Conservation (phyloP, 2,888 invertebrate genomes). For the Parnassius mnemosyne region DNA sequence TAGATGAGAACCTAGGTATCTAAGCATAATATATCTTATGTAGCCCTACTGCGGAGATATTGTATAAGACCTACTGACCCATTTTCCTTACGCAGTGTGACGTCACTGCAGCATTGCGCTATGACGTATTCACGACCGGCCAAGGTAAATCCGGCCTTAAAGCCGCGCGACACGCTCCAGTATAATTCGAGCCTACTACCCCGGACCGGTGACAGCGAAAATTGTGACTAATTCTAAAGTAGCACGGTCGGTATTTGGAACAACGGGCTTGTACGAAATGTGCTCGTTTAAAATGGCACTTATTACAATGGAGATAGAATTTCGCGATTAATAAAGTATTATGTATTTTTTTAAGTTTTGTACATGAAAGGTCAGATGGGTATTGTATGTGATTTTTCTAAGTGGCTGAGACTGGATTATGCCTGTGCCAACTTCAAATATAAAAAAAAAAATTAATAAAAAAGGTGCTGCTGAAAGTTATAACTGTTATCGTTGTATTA, state of each 20-base stretch:
- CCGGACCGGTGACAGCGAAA: conserved; percentile 22
- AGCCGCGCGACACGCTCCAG: conserved; percentile 3
- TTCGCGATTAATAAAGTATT: conserved; percentile 2
- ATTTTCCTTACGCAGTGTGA: conserved; percentile 56
- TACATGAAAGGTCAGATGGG: conserved; percentile 1
- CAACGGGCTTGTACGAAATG: not conserved
- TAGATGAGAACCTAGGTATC: not conserved
- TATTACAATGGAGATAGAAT: not conserved
- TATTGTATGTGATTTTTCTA: conserved; percentile 2
- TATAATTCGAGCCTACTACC: conserved; percentile 4
- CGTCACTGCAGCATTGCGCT: conserved; percentile 65
- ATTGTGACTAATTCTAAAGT: conserved; percentile 16
- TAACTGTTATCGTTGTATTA: not conserved
- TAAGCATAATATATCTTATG: conserved; percentile 1
- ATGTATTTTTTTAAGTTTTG: conserved; percentile 4
- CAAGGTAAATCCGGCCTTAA: conserved; percentile 43
- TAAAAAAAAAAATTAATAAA: not conserved
- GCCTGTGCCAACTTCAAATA: not conserved
- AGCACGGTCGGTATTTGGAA: not conserved
- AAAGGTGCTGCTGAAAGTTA: not conserved
- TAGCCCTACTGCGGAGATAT: conserved; percentile 13
- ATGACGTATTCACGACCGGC: conserved; percentile 37
- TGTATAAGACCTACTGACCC: conserved; percentile 18
- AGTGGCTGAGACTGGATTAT: not conserved
- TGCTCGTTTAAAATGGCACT: not conserved